Conservation (phyloP, 2,113 vertebrate species). For the Tinamus guttatus region DNA sequence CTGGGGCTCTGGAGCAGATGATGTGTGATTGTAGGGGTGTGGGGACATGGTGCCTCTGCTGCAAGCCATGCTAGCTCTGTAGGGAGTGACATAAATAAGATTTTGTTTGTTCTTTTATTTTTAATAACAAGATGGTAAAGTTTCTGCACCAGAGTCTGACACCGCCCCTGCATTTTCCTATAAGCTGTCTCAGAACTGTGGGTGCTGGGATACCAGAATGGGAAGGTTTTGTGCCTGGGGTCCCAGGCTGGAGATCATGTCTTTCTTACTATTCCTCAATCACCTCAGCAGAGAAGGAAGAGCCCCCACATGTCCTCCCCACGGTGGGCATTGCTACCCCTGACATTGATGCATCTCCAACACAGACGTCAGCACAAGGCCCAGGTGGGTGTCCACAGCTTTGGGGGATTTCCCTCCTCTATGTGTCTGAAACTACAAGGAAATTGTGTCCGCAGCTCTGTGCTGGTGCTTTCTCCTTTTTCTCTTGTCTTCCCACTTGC, state of each 20-base stretch:
- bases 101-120: not conserved
- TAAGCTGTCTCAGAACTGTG: not conserved
- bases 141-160: not conserved
- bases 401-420: not conserved
- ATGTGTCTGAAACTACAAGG: not conserved
- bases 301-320: constrained; percentile 53
- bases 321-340: constrained; percentile 55
- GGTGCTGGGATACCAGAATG: not conserved
- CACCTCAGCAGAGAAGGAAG: constrained; percentile 49
- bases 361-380: constrained; percentile 25
- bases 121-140: not conserved
- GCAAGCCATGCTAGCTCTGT: not conserved
- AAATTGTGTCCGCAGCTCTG: not conserved
- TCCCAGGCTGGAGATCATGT: not conserved
- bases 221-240: not conserved
- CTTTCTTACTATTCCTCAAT: not conserved
- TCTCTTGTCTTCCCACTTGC: not conserved
- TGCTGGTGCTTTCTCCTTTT: not conserved
- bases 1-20: not conserved
- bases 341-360: constrained; percentile 58
- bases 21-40: not conserved
- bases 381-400: constrained; percentile 70
- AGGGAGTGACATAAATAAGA: not conserved
- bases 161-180: not conserved
- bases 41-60: not conserved